A percentile compares a stretch with the other conserved stretches of the same genome.
These are phyloP conservation scores for Sebastes umbrosus DNA, from an alignment of 2,797 vertebrate genomes.

Conservation along the genomic window DNA sequence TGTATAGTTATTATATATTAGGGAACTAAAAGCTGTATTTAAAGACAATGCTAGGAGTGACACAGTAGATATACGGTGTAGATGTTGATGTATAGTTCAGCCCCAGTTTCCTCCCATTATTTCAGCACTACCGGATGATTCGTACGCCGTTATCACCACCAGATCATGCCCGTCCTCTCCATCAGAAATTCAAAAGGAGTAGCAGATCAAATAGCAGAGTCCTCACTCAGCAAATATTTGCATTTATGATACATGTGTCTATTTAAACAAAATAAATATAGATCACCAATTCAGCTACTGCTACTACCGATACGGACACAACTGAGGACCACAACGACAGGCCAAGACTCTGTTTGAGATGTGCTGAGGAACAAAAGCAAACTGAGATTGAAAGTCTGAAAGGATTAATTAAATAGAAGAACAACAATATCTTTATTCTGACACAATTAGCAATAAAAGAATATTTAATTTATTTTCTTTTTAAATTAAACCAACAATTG, in stretches of 20 bases:
- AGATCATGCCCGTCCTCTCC: too few relatives aligned
- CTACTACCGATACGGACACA: neutral
- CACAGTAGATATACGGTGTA: neutral
- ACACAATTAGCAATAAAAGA: neutral
- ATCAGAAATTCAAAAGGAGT: too few relatives aligned
- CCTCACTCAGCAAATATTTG: neutral
- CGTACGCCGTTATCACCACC: too few relatives aligned
- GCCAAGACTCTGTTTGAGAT: neutral
- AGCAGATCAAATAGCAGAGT: too few relatives aligned
- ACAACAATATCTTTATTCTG: neutral
- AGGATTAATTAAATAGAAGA: neutral
- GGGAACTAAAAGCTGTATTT: neutral
- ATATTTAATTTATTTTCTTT: neutral
- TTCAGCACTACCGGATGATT: neutral
- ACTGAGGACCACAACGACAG: neutral
- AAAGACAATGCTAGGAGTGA: neutral
- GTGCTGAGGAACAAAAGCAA: neutral
- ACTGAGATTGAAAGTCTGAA: neutral
- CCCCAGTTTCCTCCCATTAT: neutral
- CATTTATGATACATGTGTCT: neutral
- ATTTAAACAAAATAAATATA: neutral
- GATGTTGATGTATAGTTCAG: too few relatives aligned
- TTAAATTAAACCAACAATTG: neutral
- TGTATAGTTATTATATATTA: neutral
- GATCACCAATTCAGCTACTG: neutral